phyloP scores from a whole-genome alignment of 1,140 invertebrate genomes.

The Apis laboriosa region DNA sequence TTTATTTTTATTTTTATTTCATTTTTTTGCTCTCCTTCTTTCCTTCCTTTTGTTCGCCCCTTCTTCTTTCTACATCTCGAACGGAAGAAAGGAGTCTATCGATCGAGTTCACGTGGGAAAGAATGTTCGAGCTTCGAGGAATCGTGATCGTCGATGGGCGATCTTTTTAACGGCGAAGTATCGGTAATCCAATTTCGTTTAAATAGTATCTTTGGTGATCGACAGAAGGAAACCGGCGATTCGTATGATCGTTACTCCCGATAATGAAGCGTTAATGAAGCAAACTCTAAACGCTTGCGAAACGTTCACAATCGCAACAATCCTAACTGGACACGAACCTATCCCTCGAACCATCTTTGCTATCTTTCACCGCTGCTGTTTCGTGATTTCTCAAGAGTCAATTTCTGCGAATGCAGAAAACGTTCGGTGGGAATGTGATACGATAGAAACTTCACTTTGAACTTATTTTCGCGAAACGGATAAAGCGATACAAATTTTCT shows the following conservation, averaged over 20 bases:
- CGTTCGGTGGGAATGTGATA: conserved; percentile 10
- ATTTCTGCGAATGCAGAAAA: background rate
- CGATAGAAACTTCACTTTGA: no score
- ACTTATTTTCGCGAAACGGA: no score
- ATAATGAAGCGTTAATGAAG: conserved; percentile 34
- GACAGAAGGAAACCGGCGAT: conserved; percentile 17
- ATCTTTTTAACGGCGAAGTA: background rate
- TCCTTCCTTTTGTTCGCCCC: no score
- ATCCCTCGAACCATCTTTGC: conserved; percentile 12
- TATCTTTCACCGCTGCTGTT: background rate
- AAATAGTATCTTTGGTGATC: conserved; percentile 34
- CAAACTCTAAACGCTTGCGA: conserved; percentile 18
- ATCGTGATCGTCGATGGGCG: background rate
- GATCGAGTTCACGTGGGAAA: background rate
- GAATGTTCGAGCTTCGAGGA: background rate
- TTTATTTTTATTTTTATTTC: no score
- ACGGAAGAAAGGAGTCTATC: background rate
- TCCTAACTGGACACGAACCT: conserved; percentile 18
- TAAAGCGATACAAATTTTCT: no score
- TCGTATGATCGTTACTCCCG: conserved; percentile 16
- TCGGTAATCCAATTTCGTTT: conserved; percentile 21
- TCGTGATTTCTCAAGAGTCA: background rate
- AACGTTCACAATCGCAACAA: conserved; percentile 24
- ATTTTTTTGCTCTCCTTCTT: background rate
- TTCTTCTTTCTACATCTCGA: background rate